Conservation (phyloP, 2,888 invertebrate genomes). For the Zaprionus obscuricornis region DNA sequence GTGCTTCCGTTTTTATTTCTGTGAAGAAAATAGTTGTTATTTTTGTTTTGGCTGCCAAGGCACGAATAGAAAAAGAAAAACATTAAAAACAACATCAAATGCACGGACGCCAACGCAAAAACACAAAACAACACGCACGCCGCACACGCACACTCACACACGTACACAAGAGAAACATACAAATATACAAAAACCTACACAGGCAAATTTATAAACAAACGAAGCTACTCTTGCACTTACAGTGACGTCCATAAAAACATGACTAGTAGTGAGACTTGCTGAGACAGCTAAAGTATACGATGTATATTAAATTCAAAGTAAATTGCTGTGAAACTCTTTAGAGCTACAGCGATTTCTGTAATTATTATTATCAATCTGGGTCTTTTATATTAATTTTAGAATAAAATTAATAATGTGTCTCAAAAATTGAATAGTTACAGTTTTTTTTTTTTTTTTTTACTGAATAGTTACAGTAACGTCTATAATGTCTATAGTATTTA, state of each 20-base stretch:
- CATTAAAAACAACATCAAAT: slow-evolving; percentile 47
- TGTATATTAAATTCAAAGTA: neutral
- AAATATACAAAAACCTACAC: neutral
- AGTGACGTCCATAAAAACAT: slow-evolving; percentile 23
- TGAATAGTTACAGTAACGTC: slow-evolving; percentile 3
- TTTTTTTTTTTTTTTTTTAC: too few relatives aligned
- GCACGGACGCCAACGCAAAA: slow-evolving; percentile 64
- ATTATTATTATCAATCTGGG: too few relatives aligned
- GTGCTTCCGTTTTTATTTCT: slow-evolving; percentile 53
- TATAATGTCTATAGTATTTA: neutral
- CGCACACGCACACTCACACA: slow-evolving; percentile 18
- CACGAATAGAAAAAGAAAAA: slow-evolving; percentile 33
- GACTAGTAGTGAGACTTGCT: neutral
- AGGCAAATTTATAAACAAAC: slow-evolving; percentile 37
- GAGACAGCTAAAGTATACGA: neutral
- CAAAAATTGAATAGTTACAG: too few relatives aligned
- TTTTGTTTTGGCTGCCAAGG: slow-evolving; percentile 52
- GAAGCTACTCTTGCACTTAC: slow-evolving; percentile 50
- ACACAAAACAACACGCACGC: slow-evolving; percentile 58
- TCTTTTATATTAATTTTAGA: too few relatives aligned
- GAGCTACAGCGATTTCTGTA: too few relatives aligned
- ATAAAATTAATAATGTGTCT: too few relatives aligned
- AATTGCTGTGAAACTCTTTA: too few relatives aligned
- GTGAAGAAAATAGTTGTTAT: slow-evolving; percentile 38
- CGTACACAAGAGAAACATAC: neutral